Evolutionary conservation across 1,140 invertebrate species (phyloP), one percentile per base, ranked within the genome.

Genomic region (Melipona quadrifasciata): DNA sequence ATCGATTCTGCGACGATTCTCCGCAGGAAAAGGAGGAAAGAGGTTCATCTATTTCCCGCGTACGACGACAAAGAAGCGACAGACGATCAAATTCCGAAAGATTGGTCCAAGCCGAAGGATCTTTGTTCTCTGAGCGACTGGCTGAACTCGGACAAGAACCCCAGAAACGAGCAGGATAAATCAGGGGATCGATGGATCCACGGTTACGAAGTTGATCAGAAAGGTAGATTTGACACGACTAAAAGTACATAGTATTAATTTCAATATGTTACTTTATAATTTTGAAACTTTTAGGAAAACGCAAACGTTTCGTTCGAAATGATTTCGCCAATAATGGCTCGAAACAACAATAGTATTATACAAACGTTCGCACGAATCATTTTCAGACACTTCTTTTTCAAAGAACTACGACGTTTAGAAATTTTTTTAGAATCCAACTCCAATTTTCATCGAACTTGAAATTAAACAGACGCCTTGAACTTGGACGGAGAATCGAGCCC

Each of bases 31-130:
- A 51, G 67, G 8, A 53, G 17, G 55, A 67, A 67, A 68, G 27
- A 87, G 31, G 47, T 67, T 72, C 31, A 55, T 55, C 65, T 24
- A 51, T 47, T 19, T 19, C 12, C 34, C 1, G 11, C 53, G 24
- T 73, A 86, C 61, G 75, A 86, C 61, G 75, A 82, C n/a, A 65
- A 34, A 76, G 75, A 16, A 74, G 5, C 61, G 17, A 61, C 39
- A 14, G 58, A 61, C 65, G 65, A 90, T 73, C 68, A 76, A 51
- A 47, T 53, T 47, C 57, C 72, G 21, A 90, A 87, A 55, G 71
- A 84, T 16, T 89, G 87, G 88, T 10, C 53, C 19, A 77, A 53
- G 27, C 71, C 86, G 51, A 82, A 84, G 68, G 81, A 89, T 53
- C 65, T 85, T 19, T 75, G 84, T 77, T 87, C 61, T 21, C 76